These are phyloP conservation scores for Pluvianellus socialis DNA, from an alignment of 2,113 vertebrate genomes.

Conservation along the genomic window DNA sequence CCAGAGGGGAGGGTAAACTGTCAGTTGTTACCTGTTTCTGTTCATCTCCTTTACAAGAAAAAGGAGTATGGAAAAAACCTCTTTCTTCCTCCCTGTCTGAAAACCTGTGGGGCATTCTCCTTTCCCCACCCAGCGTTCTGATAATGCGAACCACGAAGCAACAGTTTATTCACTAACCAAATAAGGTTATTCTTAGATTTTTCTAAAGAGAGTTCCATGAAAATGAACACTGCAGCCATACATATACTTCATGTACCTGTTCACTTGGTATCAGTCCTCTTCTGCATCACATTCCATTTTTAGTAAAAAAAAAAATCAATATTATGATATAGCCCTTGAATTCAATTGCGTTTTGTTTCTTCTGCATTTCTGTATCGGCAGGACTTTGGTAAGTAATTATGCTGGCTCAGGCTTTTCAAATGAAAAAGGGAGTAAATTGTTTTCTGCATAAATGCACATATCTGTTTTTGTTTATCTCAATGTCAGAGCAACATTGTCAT, in stretches of 20 bases:
- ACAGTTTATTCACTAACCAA: neutral
- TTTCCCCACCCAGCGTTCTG: neutral
- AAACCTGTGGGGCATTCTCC: neutral
- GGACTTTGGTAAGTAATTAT: neutral
- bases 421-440: neutral
- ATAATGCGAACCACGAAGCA: neutral
- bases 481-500: neutral
- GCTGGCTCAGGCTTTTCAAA: neutral
- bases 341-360: neutral
- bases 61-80: neutral
- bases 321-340: neutral
- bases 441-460: neutral
- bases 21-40: neutral
- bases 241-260: neutral
- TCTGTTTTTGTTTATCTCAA: neutral
- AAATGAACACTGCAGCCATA: neutral
- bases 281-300: neutral
- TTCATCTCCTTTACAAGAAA: neutral
- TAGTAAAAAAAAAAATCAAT: neutral
- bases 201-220: neutral
- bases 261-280: neutral
- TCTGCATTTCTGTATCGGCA: neutral
- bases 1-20: neutral
- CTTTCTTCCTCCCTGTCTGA: neutral
- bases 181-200: neutral